Evolutionary conservation across 2,797 vertebrate genomes (phyloP).

Genomic region (Neomorphus geoffroyi): DNA sequence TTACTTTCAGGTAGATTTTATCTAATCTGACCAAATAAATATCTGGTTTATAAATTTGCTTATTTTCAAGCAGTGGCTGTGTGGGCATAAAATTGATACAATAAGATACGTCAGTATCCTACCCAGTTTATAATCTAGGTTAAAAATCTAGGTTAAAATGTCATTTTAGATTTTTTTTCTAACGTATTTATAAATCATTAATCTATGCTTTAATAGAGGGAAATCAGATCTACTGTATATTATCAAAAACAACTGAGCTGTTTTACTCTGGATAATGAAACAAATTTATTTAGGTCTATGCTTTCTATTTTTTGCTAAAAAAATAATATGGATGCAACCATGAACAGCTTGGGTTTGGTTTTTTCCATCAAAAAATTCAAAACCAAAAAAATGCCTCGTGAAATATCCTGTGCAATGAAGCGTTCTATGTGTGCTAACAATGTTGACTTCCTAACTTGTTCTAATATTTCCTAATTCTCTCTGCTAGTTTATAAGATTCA

Average conservation of each 20-base stretch:
- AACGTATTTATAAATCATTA: background rate
- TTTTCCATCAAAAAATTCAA: background rate
- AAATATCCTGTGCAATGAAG: background rate
- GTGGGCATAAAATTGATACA: background rate
- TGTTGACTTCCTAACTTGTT: background rate
- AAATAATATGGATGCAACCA: background rate
- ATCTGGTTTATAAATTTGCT: background rate
- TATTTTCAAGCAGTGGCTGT: background rate
- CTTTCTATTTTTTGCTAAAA: background rate
- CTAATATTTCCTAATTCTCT: background rate
- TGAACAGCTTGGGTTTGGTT: background rate
- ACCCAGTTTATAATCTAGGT: background rate
- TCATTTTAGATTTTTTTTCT: background rate
- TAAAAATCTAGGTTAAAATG: background rate
- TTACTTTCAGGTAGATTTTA: background rate
- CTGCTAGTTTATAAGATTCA: background rate
- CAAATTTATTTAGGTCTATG: background rate
- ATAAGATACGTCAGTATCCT: background rate
- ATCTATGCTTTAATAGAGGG: background rate
- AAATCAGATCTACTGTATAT: background rate
- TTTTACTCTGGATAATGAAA: background rate
- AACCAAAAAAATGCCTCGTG: background rate
- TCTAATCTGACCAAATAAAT: background rate
- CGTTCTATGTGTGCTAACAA: background rate
- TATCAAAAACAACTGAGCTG: accelerated